These are phyloP conservation scores for Nestor notabilis DNA, from an alignment of 2,113 vertebrate species.

Conservation along the genomic window DNA sequence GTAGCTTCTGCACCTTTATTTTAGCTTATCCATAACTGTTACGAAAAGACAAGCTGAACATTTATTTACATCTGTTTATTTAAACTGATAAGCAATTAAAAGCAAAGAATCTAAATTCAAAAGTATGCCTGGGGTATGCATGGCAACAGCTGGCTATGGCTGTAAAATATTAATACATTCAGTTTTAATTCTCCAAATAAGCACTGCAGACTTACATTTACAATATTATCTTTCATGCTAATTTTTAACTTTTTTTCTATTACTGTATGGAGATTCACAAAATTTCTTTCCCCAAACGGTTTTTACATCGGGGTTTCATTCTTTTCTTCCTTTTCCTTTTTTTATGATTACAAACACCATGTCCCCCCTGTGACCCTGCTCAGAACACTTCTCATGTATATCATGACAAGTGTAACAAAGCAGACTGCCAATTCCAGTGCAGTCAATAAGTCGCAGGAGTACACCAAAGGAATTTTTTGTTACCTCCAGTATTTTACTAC, in stretches of 20 bases:
- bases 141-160: neutral
- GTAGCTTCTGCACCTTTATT: neutral
- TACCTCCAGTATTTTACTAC: neutral
- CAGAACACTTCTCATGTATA: constrained; percentile 19
- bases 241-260: neutral
- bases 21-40: neutral
- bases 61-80: neutral
- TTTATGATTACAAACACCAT: neutral
- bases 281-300: neutral
- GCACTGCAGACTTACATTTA: neutral
- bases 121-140: neutral
- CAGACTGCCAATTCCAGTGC: constrained; percentile 41
- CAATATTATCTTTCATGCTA: neutral
- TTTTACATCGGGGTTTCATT: neutral
- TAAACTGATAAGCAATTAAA: neutral
- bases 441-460: constrained; percentile 1
- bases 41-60: neutral
- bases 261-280: neutral
- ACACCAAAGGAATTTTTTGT: constrained; percentile 38
- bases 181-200: neutral
- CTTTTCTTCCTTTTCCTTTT: neutral
- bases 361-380: neutral
- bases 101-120: neutral
- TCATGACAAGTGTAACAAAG: constrained; percentile 60
- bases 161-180: neutral